phyloP scores from a whole-genome alignment of 2,797 vertebrate genomes.

The Gobionotothen gibberifrons region DNA sequence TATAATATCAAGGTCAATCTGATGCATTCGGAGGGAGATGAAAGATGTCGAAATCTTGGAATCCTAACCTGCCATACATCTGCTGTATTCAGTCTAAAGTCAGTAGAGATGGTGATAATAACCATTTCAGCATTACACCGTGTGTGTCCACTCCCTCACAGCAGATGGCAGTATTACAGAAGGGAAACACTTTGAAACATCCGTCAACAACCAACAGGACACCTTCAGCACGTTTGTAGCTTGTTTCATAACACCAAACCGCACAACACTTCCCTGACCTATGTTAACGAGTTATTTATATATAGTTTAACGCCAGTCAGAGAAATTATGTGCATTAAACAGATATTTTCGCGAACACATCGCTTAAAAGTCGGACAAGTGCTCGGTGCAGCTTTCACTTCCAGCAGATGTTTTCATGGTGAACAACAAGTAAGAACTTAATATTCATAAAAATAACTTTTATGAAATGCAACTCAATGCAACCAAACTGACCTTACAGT shows the following conservation, averaged over 20 bases:
- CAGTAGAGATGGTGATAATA: slow-evolving; percentile 32
- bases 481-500: background rate
- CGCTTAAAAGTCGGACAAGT: background rate
- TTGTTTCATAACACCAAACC: slow-evolving; percentile 12
- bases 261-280: rapidly evolving
- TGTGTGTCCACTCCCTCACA: slow-evolving; percentile 49
- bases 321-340: slow-evolving; percentile 37
- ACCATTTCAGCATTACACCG: background rate
- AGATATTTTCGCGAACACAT: background rate
- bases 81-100: background rate
- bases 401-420: slow-evolving; percentile 60
- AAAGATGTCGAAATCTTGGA: too few relatives aligned
- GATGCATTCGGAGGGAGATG: too few relatives aligned
- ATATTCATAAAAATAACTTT: rapidly evolving
- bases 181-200: background rate
- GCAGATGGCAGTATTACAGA: slow-evolving; percentile 55
- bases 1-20: too few relatives aligned
- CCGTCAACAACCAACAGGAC: slow-evolving; percentile 17
- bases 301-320: too few relatives aligned
- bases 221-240: background rate
- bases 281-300: background rate
- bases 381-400: slow-evolving; percentile 6
- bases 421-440: slow-evolving; percentile 52
- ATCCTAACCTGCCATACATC: background rate
- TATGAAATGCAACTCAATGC: background rate